Conservation (phyloP, 2,797 vertebrate genomes). For the Artibeus lituratus region DNA sequence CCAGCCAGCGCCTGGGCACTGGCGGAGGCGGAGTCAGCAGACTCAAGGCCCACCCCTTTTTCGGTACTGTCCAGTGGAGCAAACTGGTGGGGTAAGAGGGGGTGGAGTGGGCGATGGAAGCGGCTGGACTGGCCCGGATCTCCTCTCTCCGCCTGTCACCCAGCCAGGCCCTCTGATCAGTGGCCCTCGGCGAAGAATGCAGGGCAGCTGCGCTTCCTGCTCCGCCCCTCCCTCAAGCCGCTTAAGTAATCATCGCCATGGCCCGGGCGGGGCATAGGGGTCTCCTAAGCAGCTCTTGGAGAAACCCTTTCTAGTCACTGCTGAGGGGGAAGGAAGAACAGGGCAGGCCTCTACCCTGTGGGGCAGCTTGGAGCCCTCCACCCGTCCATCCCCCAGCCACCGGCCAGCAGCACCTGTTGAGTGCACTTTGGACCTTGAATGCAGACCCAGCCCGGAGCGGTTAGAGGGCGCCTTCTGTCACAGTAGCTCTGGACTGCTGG, state of each 20-base stretch:
- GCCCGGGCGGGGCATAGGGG: not conserved
- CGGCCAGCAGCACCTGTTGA: not conserved
- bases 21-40: conserved; percentile 89
- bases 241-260: not conserved
- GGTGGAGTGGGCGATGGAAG: not conserved
- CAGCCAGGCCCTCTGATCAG: not conserved
- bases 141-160: not conserved
- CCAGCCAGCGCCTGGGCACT: conserved; percentile 89
- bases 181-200: not conserved
- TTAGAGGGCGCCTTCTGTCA: not conserved
- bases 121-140: not conserved
- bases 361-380: not conserved
- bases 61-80: conserved; percentile 90
- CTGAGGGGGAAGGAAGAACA: not conserved
- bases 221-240: not conserved
- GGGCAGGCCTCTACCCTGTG: not conserved
- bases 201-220: not conserved
- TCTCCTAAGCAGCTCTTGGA: not conserved
- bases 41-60: conserved; percentile 97
- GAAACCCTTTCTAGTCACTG: not conserved
- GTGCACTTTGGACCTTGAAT: not conserved
- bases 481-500: not conserved
- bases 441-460: not conserved
- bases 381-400: not conserved
- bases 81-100: conserved; percentile 81